These are phyloP conservation scores for Troilus luridus DNA, from an alignment of 2,888 invertebrate species.

Conservation along the genomic window DNA sequence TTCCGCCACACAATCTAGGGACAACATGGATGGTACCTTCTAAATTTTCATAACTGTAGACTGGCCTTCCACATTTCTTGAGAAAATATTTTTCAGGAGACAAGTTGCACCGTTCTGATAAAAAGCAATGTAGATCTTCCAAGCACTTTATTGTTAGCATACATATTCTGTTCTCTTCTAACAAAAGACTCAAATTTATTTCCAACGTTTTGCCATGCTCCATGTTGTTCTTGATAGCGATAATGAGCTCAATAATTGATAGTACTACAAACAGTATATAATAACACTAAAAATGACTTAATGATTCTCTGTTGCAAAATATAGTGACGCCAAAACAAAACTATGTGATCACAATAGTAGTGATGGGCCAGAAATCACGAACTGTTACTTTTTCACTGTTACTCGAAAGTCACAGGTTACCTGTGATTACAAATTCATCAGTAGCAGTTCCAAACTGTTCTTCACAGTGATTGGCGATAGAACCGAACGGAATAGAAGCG, in stretches of 20 bases:
- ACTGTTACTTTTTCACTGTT: too few relatives aligned
- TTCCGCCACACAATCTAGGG: constrained; percentile 82
- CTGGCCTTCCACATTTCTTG: constrained; percentile 60
- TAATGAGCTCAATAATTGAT: background rate
- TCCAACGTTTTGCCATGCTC: constrained; percentile 7
- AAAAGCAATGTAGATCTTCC: constrained; percentile 11
- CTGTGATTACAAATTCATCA: too few relatives aligned
- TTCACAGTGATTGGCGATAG: too few relatives aligned
- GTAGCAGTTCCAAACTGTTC: too few relatives aligned
- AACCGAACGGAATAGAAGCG: too few relatives aligned
- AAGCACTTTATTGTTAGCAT: background rate
- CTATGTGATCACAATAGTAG: too few relatives aligned
- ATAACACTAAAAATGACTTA: background rate
- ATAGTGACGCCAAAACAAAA: background rate
- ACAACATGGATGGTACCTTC: constrained; percentile 72
- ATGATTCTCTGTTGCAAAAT: background rate
- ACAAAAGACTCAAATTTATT: constrained; percentile 43
- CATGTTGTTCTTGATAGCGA: background rate
- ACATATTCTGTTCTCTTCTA: background rate
- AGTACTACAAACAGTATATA: too few relatives aligned
- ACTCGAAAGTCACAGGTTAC: too few relatives aligned
- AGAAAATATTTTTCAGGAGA: constrained; percentile 56
- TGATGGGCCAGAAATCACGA: too few relatives aligned
- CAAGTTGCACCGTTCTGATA: constrained; percentile 1
- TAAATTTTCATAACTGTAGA: constrained; percentile 56